Conservation (phyloP, 2,113 vertebrate species). For the Bujurquina vittata region DNA sequence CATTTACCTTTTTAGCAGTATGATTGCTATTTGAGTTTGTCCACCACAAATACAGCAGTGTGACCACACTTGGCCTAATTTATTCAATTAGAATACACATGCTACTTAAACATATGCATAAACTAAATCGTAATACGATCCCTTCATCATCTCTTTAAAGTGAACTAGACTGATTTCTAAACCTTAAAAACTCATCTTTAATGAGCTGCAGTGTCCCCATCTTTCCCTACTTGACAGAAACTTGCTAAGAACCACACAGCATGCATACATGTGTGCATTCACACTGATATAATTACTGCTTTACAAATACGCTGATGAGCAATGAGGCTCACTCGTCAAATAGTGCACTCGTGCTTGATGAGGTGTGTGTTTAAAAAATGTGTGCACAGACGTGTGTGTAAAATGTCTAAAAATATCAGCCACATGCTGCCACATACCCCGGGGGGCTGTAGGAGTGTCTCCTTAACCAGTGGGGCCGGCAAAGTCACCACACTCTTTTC, state of each 20-base stretch:
- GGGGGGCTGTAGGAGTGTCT: conserved; percentile 50
- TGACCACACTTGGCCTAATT: conserved; percentile 2
- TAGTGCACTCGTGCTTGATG: neutral
- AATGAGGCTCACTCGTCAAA: neutral
- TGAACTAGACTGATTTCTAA: neutral
- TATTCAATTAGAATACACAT: conserved; percentile 25
- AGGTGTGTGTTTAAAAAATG: conserved; percentile 26
- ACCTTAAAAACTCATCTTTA: neutral
- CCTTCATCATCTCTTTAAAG: conserved; percentile 16
- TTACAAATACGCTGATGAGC: conserved; percentile 39
- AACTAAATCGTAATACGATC: neutral
- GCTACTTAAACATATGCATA: neutral
- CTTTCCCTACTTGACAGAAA: neutral
- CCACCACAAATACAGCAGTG: neutral
- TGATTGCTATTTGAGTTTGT: conserved; percentile 29
- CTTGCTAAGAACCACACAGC: neutral
- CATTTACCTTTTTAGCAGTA: neutral
- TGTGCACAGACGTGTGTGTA: neutral
- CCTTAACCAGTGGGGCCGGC: conserved; percentile 57
- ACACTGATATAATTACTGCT: conserved; percentile 3
- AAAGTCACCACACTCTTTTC: conserved; percentile 63
- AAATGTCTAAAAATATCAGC: conserved; percentile 45
- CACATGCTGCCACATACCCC: conserved; percentile 35
- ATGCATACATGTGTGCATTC: neutral
- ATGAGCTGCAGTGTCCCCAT: neutral